These are phyloP conservation scores for Valencia hispanica DNA, from an alignment of 2,797 vertebrate species.

Conservation along the genomic window DNA sequence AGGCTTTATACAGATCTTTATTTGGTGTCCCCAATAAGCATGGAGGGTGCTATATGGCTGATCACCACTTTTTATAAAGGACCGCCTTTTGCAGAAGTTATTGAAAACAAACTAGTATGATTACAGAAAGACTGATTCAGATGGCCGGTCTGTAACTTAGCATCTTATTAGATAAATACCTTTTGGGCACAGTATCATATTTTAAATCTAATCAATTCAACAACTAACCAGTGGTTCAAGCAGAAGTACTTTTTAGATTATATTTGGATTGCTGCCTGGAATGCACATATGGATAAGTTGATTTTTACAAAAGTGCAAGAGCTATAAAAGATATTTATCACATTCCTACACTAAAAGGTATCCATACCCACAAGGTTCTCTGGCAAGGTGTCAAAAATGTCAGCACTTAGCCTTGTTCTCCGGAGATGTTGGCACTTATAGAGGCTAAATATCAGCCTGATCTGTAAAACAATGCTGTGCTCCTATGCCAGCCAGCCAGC, in stretches of 20 bases:
- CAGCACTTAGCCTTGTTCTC: conserved; percentile 52
- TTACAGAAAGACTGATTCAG: conserved; percentile 13
- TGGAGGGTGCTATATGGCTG: conserved; percentile 2
- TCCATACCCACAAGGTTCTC: conserved; percentile 29
- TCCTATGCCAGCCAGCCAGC: conserved; percentile 69
- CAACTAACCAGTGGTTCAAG: conserved; percentile 35
- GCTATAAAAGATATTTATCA: conserved; percentile 57
- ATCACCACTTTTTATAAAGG: background rate
- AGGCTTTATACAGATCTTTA: background rate
- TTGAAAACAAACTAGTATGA: background rate
- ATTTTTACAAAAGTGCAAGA: conserved; percentile 38
- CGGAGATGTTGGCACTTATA: conserved; percentile 66
- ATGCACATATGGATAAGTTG: conserved; percentile 32
- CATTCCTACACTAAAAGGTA: conserved; percentile 33
- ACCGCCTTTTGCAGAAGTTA: conserved; percentile 15
- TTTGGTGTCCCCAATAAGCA: too few species aligned
- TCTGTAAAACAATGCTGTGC: conserved; percentile 76
- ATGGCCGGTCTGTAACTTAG: background rate
- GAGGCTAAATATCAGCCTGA: conserved; percentile 73
- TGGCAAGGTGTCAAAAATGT: conserved; percentile 62
- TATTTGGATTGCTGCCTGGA: conserved; percentile 33
- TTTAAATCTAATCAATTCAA: conserved; percentile 21
- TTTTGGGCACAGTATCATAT: background rate
- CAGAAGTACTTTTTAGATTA: conserved; percentile 26
- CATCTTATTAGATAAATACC: background rate